Evolutionary conservation across 2,113 vertebrate genomes (phyloP), one percentile per base, ranked within the genome.

Genomic region (Sapayoa aenigma): DNA sequence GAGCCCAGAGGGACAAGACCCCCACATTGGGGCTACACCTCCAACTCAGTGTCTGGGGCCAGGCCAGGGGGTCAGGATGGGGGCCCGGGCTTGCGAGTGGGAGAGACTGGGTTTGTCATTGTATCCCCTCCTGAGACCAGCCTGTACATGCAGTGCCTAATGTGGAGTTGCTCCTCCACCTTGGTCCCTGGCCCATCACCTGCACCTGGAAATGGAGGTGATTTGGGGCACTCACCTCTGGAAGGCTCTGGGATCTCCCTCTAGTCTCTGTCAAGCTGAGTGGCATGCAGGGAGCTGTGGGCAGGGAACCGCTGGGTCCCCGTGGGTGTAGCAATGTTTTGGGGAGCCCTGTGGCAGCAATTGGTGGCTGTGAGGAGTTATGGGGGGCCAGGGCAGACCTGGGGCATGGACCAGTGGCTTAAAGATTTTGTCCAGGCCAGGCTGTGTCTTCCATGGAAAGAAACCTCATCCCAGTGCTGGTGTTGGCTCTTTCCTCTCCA

Each of bases 21-120:
- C 42, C 30, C 37, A 3, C 2, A 0, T 0, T 4, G 53, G 44
- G 41, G 25, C 42, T 41, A 56, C 0, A 0, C 39, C 49, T 52
- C 67, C 8, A 10, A 11, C 5, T 21, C 37, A 3, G n/a, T 6
- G 27, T 21, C 25, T 0, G 4, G 23, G 37, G n/a, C 30, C 1
- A 2, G 23, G 41, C 4, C 23, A 1, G 44, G 53, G 47, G 35
- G 13, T 24, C 74, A 23, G 83, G 41, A 74, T 41, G 0, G 4
- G 4, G 71, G 10, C 9, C 44, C 25, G 8, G 10, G 50, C 10
- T 35, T 14, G 11, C 35, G 7, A 18, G 15, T 0, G 4, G 83
- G 25, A 31, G 21, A 25, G 2, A 62, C 37, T 58, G 46, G 50
- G 5, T 65, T 65, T 47, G 13, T 46, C 52, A 37, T 27, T 5